Evolutionary conservation across 2,113 vertebrate genomes (phyloP), one percentile per base, ranked within the genome.

Genomic region (Gopherus evgoodei): DNA sequence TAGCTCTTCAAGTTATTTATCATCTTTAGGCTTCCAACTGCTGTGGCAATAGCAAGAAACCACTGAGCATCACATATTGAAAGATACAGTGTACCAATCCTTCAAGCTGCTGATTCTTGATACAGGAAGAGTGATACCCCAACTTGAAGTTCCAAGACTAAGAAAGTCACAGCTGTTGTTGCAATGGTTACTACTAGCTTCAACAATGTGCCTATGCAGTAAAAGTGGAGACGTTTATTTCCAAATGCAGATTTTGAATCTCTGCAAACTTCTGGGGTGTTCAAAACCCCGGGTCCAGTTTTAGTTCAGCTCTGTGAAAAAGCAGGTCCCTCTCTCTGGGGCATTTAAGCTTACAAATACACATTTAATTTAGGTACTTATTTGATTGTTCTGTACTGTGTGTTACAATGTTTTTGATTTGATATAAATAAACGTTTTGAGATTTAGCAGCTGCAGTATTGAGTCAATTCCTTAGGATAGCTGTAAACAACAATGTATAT

Each of bases 161-260:
- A 94, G 93, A 95, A 14, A 85, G 88, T 53, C 89, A 85, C 89
- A 91, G 83, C 81, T 79, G 69, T 54, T 81, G 84, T 95, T 59
- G 87, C 4, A 62, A 86, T 88, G 93, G 88, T 94, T 96, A 38
- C 47, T 86, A 49, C 95, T 93, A 89, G 93, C 93, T 93, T 88
- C 94, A 81, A 82, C 94, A 92, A 88, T 65, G 57, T 90, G 62
- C 83, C 95, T 56, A 6, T 80, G 83, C 90, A 91, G 89, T 89
- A 91, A 80, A n/a, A 54, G 80, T 95, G 44, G 65, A 84, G 57
- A 65, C 79, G n/a, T 90, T 96, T 81, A 72, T 93, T 92, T 56
- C 62, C 31, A 95, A 95, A 96, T 93, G 81, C 86, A 81, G 0
- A 91, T 96, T 95, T 92, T 50, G 57, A 94, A 38, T 86, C 72